These are phyloP conservation scores for Drosophila birchii DNA, from an alignment of 2,888 invertebrate species.

Conservation along the genomic window DNA sequence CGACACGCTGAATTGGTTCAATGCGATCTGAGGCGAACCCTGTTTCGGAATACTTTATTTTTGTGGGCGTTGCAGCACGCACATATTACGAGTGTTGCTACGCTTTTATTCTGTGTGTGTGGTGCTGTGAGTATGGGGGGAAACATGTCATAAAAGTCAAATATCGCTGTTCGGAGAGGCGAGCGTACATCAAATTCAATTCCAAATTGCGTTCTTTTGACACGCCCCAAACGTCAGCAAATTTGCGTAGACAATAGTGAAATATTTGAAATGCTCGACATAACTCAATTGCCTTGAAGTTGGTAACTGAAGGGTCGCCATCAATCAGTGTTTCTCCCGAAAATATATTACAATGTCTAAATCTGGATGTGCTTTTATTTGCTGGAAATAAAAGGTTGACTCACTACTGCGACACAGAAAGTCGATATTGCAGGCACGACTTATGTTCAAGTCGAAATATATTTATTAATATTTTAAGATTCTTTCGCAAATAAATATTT, in stretches of 20 bases:
- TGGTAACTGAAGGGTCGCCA: slow-evolving; percentile 11
- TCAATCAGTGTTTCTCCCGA: slow-evolving; percentile 14
- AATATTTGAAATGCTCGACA: slow-evolving; percentile 44
- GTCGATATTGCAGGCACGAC: background rate
- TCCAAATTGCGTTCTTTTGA: slow-evolving; percentile 42
- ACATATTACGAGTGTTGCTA: slow-evolving; percentile 26
- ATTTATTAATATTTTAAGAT: background rate
- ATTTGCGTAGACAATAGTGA: slow-evolving; percentile 27
- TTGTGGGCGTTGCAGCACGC: slow-evolving; percentile 43
- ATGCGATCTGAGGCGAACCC: slow-evolving; percentile 15
- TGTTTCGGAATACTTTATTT: slow-evolving; percentile 38
- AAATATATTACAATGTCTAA: slow-evolving; percentile 20
- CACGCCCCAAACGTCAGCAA: slow-evolving; percentile 37
- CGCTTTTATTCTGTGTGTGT: background rate
- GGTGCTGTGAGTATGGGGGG: slow-evolving; percentile 12
- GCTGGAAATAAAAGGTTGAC: background rate
- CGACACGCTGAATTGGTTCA: slow-evolving; percentile 29
- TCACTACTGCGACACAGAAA: no score
- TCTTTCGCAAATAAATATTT: background rate
- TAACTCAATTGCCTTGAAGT: slow-evolving; percentile 48
- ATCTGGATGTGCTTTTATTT: slow-evolving; percentile 1
- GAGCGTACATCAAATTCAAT: slow-evolving; percentile 44
- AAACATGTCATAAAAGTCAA: slow-evolving; percentile 54
- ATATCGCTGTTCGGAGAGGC: slow-evolving; percentile 29
- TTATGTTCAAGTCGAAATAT: background rate